Conservation (phyloP, 1,140 invertebrate genomes). For the Dinothrombium tinctorium region DNA sequence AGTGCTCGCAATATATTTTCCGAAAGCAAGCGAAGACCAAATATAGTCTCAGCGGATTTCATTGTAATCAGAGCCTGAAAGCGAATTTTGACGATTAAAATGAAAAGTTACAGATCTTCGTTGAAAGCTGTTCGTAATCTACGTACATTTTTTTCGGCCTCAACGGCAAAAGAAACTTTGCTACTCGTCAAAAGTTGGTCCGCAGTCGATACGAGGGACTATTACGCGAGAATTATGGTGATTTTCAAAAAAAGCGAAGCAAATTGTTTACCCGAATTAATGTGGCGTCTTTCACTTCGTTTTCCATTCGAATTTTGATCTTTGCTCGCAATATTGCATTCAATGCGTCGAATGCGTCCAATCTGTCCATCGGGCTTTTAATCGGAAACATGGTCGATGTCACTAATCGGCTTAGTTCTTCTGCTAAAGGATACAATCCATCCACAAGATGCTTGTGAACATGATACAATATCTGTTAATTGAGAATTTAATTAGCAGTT, state of each 20-base stretch:
- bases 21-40: slow-evolving; percentile 1
- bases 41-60: slow-evolving; percentile 3
- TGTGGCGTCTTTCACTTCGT: background rate
- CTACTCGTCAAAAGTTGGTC: slow-evolving; percentile 12
- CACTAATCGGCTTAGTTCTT: slow-evolving; percentile 12
- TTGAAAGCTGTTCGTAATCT: background rate
- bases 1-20: slow-evolving; percentile 6
- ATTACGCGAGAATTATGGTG: no score
- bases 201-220: slow-evolving; percentile 8
- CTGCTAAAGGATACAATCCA: slow-evolving; percentile 11
- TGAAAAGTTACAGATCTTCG: background rate
- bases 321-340: slow-evolving; percentile 6
- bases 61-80: slow-evolving; percentile 1
- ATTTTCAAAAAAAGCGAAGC: slow-evolving; percentile 1
- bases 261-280: background rate
- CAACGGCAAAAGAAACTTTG: slow-evolving; percentile 8
- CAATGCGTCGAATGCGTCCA: slow-evolving; percentile 6
- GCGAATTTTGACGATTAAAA: background rate
- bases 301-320: background rate
- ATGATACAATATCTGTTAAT: slow-evolving; percentile 12
- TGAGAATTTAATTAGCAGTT: no score
- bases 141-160: slow-evolving; percentile 13
- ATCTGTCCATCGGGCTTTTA: slow-evolving; percentile 9
- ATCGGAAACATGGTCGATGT: background rate
- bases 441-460: slow-evolving; percentile 13